phyloP scores from a whole-genome alignment of 2,888 invertebrate genomes.

The Cristatella mucedo region DNA sequence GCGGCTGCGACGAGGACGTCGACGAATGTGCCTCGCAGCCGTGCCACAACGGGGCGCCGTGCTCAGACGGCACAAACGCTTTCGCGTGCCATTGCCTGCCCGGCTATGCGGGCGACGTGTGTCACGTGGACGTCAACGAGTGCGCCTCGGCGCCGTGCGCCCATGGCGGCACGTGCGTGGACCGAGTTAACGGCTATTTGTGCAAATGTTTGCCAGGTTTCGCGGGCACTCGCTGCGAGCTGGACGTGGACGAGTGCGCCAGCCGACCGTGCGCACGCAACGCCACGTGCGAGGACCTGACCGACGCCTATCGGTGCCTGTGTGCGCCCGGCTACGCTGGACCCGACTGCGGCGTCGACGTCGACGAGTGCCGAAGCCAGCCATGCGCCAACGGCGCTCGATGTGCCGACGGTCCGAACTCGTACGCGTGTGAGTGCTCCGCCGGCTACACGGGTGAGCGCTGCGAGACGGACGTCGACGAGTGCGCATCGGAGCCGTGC shows the following conservation, averaged over 20 bases:
- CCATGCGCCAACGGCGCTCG: not conserved
- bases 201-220: constrained; percentile 25
- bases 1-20: constrained; percentile 13
- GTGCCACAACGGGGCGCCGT: constrained; percentile 15
- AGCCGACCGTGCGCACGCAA: constrained; percentile 39
- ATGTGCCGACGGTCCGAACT: not conserved
- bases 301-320: constrained; percentile 16
- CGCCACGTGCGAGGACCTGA: constrained; percentile 33
- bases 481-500: constrained; percentile 45
- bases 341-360: not conserved
- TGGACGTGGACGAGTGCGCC: constrained; percentile 14
- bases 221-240: constrained; percentile 14
- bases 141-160: constrained; percentile 19
- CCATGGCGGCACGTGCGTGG: constrained; percentile 18
- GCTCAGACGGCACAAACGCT: constrained; percentile 17
- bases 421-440: not conserved
- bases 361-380: not conserved
- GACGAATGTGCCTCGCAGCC: constrained; percentile 16
- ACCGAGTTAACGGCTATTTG: constrained; percentile 14
- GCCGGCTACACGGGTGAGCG: constrained; percentile 26
- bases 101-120: constrained; percentile 16
- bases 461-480: constrained; percentile 40
- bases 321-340: constrained; percentile 12
- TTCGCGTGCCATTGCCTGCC: constrained; percentile 23
- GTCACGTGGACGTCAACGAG: constrained; percentile 18